Base-by-base conservation (phyloP, 2,888 invertebrate species). In the Diadromus collaris region DNA sequence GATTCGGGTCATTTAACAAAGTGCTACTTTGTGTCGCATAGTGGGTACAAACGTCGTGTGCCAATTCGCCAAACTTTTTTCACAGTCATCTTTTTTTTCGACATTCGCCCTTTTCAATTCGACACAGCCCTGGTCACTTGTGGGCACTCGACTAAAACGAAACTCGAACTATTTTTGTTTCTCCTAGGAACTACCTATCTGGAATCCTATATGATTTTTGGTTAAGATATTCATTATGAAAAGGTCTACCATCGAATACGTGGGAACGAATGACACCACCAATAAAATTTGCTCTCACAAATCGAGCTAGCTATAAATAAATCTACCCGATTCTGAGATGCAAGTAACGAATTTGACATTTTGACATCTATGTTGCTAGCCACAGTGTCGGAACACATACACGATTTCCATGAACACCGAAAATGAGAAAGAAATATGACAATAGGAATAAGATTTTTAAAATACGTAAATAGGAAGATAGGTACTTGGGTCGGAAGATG, bases 1-100 rank as follows among this genome's bases (percentile, higher is more conserved):
- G 90, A 88, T 89, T 90, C 90, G 90, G 89, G 87, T 90, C 90
- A 90, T 90, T 90, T 90, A 89, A 89, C 88, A 90, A 89, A 90
- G 90, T 90, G 90, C 90, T 90, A 90, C 90, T 90, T 90, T 89
- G 88, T 89, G 90, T 90, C 89, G 84, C 84, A 85, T 88, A 88
- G 16, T 41, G 16, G 4, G 3, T 32, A 32, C 38, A 16, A 61
- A 70, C 32, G 63, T 51, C 65, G 51, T 63, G 69, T 65, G 58
- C 65, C 70, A 48, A 68, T 81, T 73, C 78, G 78, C 82, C 80
- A 75, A 85, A 80, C 82, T 88, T 87, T 84, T 85, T 87, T 85
- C 84, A 78, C 83, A 87, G 88, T 89, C 89, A 88, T 89, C 88
- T 84, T 86, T 89, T 89, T 87, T 85, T 72, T 56, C 41, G 58